Conservation (phyloP, 2,888 invertebrate species). For the Tenthredo livida region DNA sequence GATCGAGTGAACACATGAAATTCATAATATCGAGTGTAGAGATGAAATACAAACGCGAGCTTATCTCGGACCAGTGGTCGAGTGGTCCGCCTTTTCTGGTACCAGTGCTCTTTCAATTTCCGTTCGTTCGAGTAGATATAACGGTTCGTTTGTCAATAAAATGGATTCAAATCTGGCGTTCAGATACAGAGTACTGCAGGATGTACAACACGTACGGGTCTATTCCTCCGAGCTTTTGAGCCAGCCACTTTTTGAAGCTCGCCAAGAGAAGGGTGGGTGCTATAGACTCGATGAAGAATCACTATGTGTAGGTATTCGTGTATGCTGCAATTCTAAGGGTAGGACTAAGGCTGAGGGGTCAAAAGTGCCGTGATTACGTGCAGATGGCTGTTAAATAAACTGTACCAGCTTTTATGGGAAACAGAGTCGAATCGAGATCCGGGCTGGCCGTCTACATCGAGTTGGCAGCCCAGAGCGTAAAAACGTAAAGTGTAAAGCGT, state of each 20-base stretch:
- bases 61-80: slow-evolving; percentile 1
- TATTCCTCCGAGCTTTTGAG: neutral
- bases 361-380: slow-evolving; percentile 43
- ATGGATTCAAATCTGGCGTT: slow-evolving; percentile 20
- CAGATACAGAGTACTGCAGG: neutral
- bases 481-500: slow-evolving; percentile 33
- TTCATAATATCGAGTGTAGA: neutral
- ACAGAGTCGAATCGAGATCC: slow-evolving; percentile 26
- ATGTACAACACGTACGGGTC: neutral
- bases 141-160: slow-evolving; percentile 38
- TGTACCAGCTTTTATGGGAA: slow-evolving; percentile 29
- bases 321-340: neutral
- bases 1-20: neutral
- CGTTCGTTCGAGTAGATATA: slow-evolving; percentile 30
- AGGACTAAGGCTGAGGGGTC: neutral
- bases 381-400: slow-evolving; percentile 50
- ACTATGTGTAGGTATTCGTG: neutral
- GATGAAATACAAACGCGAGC: slow-evolving; percentile 9
- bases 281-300: neutral
- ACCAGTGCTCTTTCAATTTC: slow-evolving; percentile 21
- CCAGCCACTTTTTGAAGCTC: neutral
- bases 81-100: slow-evolving; percentile 27
- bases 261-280: neutral
- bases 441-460: neutral
- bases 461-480: slow-evolving; percentile 49